phyloP scores from a whole-genome alignment of 2,888 invertebrate species.

The Plebejus melissa region DNA sequence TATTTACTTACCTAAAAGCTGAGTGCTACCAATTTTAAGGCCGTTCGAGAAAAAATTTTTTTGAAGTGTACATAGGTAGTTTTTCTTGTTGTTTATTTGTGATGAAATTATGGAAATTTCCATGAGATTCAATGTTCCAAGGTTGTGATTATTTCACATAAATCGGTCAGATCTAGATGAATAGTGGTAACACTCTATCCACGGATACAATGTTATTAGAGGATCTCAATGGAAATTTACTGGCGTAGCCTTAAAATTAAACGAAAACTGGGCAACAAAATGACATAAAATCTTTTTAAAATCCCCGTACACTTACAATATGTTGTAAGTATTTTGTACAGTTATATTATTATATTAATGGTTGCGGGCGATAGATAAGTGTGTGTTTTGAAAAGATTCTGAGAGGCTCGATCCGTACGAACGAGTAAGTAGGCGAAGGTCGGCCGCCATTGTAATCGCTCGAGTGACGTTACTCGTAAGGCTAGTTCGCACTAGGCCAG shows the following conservation, averaged over 20 bases:
- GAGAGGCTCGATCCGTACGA: slow-evolving; percentile 66
- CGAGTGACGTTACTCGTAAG: slow-evolving; percentile 57
- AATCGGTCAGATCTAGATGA: neutral
- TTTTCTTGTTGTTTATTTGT: neutral
- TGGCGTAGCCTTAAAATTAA: neutral
- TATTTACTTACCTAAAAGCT: neutral
- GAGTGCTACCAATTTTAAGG: neutral
- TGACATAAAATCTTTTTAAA: neutral
- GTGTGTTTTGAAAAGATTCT: slow-evolving; percentile 64
- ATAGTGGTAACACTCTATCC: neutral
- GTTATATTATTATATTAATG: slow-evolving; percentile 16
- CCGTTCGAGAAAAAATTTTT: neutral
- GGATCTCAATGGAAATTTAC: neutral
- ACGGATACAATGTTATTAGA: neutral
- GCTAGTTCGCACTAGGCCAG: no score
- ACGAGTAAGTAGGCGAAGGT: slow-evolving; percentile 75
- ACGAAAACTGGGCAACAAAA: neutral
- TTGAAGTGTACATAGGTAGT: neutral
- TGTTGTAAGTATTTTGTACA: neutral
- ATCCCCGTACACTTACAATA: neutral
- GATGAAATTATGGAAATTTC: slow-evolving; percentile 9
- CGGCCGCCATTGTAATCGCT: slow-evolving; percentile 66
- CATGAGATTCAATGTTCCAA: neutral
- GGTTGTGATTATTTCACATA: neutral
- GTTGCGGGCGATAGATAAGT: slow-evolving; percentile 38